Base-by-base conservation (phyloP, 1,140 invertebrate species). In the Triops longicaudatus region DNA sequence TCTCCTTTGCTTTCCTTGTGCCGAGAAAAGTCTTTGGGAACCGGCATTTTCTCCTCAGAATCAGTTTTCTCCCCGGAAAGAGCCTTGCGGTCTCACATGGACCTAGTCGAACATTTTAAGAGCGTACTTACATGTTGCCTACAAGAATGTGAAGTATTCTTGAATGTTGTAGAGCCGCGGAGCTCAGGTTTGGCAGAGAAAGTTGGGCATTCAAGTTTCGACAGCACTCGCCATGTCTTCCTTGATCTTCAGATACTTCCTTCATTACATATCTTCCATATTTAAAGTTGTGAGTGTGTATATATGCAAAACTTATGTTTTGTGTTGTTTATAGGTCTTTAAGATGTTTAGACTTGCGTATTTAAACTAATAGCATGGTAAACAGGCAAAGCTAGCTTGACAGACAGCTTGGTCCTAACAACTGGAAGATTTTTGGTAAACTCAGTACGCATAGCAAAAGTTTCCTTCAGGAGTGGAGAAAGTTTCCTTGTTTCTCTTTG, bases 401-500 rank as follows among this genome's bases (percentile, higher is more conserved):
- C 31, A 37, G 31, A 37, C 10, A 63, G 6, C 12, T 63, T 63
- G 5, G 12, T 63, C 22, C 44, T 14, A 12, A 14, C 44, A 63
- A 63, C 5, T 14, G 9, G 44, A 22, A 22, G 5, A 63, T 63
- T 63, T n/a, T 14, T 63, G 14, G 44, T 63, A 12, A 14, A 63
- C 9, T 63, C 44, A 5, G 22, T 5, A 63, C 50, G 50, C 50
- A 37, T 7, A 37, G 31, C 31, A 0, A 63, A 9, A 22, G n/a
- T n/a, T 63, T 63, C 50, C 50, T 63, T 63, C 17, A 22, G 50
- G 50, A 63, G 50, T 17, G 17, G 50, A 63, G 50, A 63, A 63
- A 63, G 50, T 63, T 63, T 63, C 50, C n/a, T 63, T 63, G 50
- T 63, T 63, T 63, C 50, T 63, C 50, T 63, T 63, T 63, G 50